Evolutionary conservation across 2,797 vertebrate species (phyloP).

Genomic region (Apogon talboti): DNA sequence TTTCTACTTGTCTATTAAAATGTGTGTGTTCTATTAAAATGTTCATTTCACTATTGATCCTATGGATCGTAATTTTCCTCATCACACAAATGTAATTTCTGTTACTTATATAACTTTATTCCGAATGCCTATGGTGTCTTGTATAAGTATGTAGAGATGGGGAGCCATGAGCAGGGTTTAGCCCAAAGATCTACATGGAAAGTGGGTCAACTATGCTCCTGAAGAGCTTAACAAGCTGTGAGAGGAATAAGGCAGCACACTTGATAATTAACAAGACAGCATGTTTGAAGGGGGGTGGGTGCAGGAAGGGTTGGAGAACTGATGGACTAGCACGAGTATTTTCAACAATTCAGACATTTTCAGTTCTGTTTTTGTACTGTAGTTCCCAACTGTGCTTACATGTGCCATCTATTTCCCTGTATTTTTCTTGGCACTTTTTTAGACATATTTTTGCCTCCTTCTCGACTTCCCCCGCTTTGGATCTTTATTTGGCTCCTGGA

Average conservation of each 20-base stretch:
- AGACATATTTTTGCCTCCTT: not conserved
- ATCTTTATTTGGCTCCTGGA: slow-evolving; percentile 6
- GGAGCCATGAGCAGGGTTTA: slow-evolving; percentile 59
- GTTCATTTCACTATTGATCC: no score
- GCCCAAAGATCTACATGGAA: slow-evolving; percentile 74
- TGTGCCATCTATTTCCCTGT: not conserved
- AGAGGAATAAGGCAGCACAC: slow-evolving; percentile 76
- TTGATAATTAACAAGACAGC: slow-evolving; percentile 80
- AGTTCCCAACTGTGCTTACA: not conserved
- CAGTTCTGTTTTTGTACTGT: not conserved
- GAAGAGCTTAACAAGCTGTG: slow-evolving; percentile 80
- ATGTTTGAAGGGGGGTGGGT: slow-evolving; percentile 49
- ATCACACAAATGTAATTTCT: not conserved
- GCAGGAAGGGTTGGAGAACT: slow-evolving; percentile 52
- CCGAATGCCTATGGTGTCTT: slow-evolving; percentile 31
- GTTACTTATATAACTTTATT: slow-evolving; percentile 16
- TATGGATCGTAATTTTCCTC: no score
- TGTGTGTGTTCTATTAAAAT: no score
- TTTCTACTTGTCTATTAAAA: no score
- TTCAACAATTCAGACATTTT: slow-evolving; percentile 7
- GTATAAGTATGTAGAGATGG: slow-evolving; percentile 33
- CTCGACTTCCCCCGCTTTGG: not conserved
- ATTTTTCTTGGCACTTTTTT: not conserved
- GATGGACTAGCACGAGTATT: slow-evolving; percentile 46
- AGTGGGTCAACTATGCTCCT: slow-evolving; percentile 85